These are phyloP conservation scores for Athrips mouffetella DNA, from an alignment of 2,888 invertebrate species.

Conservation along the genomic window DNA sequence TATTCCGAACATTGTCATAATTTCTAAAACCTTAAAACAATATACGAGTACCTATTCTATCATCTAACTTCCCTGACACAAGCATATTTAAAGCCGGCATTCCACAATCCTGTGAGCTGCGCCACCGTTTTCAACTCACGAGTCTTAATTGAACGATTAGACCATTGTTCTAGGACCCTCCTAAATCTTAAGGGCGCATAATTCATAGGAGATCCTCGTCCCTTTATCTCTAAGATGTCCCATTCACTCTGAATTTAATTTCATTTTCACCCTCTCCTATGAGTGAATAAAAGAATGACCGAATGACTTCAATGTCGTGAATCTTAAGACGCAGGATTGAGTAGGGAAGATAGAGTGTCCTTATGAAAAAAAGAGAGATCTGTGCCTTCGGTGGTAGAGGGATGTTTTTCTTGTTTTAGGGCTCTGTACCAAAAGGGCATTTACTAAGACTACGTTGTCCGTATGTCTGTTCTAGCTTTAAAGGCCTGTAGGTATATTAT, in stretches of 20 bases:
- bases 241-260: conserved; percentile 76
- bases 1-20: not conserved
- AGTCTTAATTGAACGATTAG: conserved; percentile 75
- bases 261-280: conserved; percentile 70
- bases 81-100: conserved; percentile 32
- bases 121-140: conserved; percentile 47
- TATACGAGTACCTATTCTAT: not conserved
- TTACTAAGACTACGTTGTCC: too few species aligned
- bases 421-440: too few species aligned
- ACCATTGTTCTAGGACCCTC: conserved; percentile 69
- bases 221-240: conserved; percentile 68
- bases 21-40: conserved; percentile 3
- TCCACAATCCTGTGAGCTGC: conserved; percentile 36
- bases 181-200: conserved; percentile 58
- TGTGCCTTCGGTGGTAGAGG: too few species aligned
- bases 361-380: conserved; percentile 34
- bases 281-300: conserved; percentile 67
- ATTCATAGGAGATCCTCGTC: conserved; percentile 60
- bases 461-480: too few species aligned
- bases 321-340: conserved; percentile 47
- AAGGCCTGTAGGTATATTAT: too few species aligned
- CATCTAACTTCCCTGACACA: conserved; percentile 7
- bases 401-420: too few species aligned
- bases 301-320: conserved; percentile 55
- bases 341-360: conserved; percentile 45